Percentiles rank a stretch among this genome's conserved stretches.
These are phyloP conservation scores for Zosterops pallidus DNA, from an alignment of 2,113 vertebrate species.

Conservation along the genomic window DNA sequence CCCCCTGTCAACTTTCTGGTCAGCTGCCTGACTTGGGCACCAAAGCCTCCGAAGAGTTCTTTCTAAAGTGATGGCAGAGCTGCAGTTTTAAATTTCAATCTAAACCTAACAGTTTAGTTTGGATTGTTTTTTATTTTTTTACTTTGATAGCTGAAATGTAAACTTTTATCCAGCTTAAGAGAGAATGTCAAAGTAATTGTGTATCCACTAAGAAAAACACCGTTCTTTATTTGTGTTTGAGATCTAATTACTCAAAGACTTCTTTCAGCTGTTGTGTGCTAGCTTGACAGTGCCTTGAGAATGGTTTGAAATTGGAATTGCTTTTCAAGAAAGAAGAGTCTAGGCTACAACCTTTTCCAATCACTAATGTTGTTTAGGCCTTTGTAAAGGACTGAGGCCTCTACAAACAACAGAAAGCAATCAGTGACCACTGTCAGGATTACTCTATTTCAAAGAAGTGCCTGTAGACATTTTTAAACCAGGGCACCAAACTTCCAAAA, in stretches of 20 bases:
- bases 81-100: neutral
- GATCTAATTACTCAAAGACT: constrained; percentile 10
- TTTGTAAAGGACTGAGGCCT: neutral
- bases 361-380: neutral
- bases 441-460: neutral
- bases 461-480: neutral
- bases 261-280: neutral
- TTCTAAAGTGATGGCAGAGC: neutral
- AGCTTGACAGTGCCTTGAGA: neutral
- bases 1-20: neutral
- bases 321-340: neutral
- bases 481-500: neutral
- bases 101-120: constrained; percentile 2
- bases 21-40: neutral
- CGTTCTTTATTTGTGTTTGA: neutral
- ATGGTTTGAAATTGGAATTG: neutral
- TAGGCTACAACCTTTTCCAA: neutral
- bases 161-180: neutral
- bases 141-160: neutral
- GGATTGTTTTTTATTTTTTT: constrained; percentile 7
- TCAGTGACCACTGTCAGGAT: neutral
- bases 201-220: neutral
- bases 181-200: constrained; percentile 21
- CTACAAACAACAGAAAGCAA: neutral
- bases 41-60: neutral